Conservation (phyloP, 2,113 vertebrate genomes). For the Isichthys henryi region DNA sequence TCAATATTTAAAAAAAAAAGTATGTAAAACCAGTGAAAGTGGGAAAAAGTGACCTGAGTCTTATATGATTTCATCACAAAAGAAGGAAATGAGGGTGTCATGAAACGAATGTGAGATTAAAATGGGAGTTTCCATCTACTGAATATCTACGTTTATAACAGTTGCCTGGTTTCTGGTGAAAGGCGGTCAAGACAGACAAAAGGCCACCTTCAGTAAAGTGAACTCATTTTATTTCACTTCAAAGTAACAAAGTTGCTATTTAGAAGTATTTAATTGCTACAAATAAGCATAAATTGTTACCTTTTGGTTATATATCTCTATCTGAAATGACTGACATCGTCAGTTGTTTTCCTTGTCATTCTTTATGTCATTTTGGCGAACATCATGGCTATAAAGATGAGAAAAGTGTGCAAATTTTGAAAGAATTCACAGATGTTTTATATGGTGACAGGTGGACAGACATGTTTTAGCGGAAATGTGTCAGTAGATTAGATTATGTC, state of each 20-base stretch:
- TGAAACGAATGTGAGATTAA: neutral
- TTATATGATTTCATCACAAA: neutral
- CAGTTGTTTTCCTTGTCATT: neutral
- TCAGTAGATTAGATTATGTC: neutral
- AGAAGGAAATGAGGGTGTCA: neutral
- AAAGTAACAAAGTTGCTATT: neutral
- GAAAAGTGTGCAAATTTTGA: neutral
- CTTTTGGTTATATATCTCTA: neutral
- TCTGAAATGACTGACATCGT: neutral
- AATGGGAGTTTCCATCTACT: neutral
- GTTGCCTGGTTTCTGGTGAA: neutral
- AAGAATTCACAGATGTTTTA: neutral
- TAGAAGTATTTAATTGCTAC: neutral
- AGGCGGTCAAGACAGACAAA: neutral
- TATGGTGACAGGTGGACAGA: neutral
- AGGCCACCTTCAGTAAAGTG: neutral
- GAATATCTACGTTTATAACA: neutral
- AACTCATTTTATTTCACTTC: neutral
- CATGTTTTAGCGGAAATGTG: neutral
- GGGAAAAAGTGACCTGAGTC: neutral
- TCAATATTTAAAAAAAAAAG: neutral
- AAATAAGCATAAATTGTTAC: neutral
- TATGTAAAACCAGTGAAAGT: neutral
- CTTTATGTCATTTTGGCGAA: neutral
- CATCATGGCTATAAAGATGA: neutral